Evolutionary conservation across 2,888 invertebrate genomes (phyloP).

Genomic region (Empis stercorea): DNA sequence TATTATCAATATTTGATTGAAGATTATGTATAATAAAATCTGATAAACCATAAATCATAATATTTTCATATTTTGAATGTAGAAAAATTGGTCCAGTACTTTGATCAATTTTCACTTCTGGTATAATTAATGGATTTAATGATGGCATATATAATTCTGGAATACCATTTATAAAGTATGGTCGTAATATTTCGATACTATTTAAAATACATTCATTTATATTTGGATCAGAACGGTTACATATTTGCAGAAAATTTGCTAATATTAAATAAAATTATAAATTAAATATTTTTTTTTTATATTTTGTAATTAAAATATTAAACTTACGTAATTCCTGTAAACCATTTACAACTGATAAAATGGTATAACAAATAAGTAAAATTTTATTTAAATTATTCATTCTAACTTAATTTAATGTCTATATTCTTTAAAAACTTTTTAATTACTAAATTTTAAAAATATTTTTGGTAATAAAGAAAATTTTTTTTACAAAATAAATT

Average conservation of each 20-base stretch:
- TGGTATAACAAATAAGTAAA: too few relatives aligned
- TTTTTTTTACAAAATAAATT: too few relatives aligned
- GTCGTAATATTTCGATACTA: conserved; percentile 45
- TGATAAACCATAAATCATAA: conserved; percentile 49
- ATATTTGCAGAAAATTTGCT: conserved; percentile 55
- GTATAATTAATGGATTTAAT: conserved; percentile 54
- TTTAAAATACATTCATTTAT: conserved; percentile 47
- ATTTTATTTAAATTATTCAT: too few relatives aligned
- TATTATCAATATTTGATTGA: conserved; percentile 32
- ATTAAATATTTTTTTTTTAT: too few relatives aligned
- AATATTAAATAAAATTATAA: too few relatives aligned
- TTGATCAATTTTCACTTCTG: conserved; percentile 54
- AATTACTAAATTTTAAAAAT: too few relatives aligned
- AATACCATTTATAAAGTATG: conserved; percentile 48
- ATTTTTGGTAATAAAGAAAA: too few relatives aligned
- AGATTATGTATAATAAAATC: conserved; percentile 50
- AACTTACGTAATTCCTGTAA: neutral
- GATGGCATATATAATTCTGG: conserved; percentile 54
- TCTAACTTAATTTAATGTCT: too few relatives aligned
- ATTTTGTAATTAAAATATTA: neutral
- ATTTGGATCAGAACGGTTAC: conserved; percentile 46
- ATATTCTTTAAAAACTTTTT: too few relatives aligned
- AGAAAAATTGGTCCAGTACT: conserved; percentile 55
- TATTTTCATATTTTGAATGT: conserved; percentile 51
- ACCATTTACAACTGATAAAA: too few relatives aligned